Evolutionary conservation across 2,888 invertebrate genomes (phyloP), one percentile per base, ranked within the genome.

Genomic region (Folsomia manolachei): DNA sequence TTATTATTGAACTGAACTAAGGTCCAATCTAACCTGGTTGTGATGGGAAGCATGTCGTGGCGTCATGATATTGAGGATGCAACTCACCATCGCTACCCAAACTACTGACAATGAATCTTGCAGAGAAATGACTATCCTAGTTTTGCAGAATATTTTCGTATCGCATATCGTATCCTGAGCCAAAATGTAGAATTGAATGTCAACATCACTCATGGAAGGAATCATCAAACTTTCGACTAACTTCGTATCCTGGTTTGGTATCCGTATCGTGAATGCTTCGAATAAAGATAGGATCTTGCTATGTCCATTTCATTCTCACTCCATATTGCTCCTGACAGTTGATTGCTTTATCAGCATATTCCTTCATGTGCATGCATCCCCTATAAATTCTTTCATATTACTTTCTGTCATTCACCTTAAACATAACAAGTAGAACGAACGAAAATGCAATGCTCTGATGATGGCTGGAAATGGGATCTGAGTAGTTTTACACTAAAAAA

Each of bases 271-370:
- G 56, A 56, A 39, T 39, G 39, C 39, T 14, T 39, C 39, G 39
- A 39, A 39, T 39, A 39, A 39, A 18, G 56, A 56, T 56, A 56
- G 19, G 56, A 56, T 56, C 56, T 14, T 56, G 56, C n/a, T 56
- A 39, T 39, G 56, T 56, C 56, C 56, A 18, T 21, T 56, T 56
- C 56, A 56, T 56, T 56, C 21, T 56, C 56, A 56, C 56, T 56
- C 19, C 56, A 56, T 56, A 56, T 56, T 63, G 27, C 26, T 63
- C n/a, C 21, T 25, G 63, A 63, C 63, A 25, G 21, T n/a, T 63
- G 63, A 63, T 63, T 14, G 63, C 63, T 63, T 63, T 27, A 63
- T 63, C 63, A 63, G 63, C 21, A 25, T 63, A 63, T 63, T 63
- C 26, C 27, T n/a, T n/a, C 63, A 63, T 27, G 19, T 4, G n/a